phyloP scores from a whole-genome alignment of 1,140 invertebrate species.

The Elysia chlorotica region DNA sequence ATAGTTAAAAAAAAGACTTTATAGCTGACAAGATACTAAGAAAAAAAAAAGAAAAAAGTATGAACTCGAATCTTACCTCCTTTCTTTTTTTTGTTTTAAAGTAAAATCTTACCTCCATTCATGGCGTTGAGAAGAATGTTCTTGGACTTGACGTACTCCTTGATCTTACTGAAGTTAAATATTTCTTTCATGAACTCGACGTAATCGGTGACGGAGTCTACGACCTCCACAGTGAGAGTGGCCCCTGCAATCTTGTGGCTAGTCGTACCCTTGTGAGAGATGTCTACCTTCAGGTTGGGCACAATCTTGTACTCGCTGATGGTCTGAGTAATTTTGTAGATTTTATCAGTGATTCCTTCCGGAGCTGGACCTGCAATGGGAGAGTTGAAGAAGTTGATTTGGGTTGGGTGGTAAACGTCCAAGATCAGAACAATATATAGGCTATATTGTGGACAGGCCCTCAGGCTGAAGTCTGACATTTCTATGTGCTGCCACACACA shows the following conservation, averaged over 20 bases:
- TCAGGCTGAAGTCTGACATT: no score
- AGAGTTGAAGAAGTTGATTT: no score
- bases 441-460: no score
- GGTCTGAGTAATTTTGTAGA: slow-evolving; percentile 80
- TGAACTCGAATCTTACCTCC: no score
- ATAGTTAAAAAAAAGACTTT: no score
- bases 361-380: slow-evolving; percentile 77
- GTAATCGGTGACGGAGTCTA: slow-evolving; percentile 92
- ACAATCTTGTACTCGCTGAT: slow-evolving; percentile 83
- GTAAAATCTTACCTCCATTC: slow-evolving; percentile 93
- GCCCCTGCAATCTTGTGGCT: slow-evolving; percentile 65
- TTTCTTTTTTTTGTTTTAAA: no score
- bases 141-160: slow-evolving; percentile 44
- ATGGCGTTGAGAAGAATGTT: slow-evolving; percentile 85
- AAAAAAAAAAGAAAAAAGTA: no score
- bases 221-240: slow-evolving; percentile 74
- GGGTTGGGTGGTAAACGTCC: no score
- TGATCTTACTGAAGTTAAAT: slow-evolving; percentile 91
- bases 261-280: slow-evolving; percentile 72
- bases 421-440: no score
- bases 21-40: no score
- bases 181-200: slow-evolving; percentile 93
- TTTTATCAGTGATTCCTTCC: slow-evolving; percentile 86
- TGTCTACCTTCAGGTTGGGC: slow-evolving; percentile 76
- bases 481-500: no score